Conservation (phyloP, 2,888 invertebrate genomes). For the Neelides folsomi region DNA sequence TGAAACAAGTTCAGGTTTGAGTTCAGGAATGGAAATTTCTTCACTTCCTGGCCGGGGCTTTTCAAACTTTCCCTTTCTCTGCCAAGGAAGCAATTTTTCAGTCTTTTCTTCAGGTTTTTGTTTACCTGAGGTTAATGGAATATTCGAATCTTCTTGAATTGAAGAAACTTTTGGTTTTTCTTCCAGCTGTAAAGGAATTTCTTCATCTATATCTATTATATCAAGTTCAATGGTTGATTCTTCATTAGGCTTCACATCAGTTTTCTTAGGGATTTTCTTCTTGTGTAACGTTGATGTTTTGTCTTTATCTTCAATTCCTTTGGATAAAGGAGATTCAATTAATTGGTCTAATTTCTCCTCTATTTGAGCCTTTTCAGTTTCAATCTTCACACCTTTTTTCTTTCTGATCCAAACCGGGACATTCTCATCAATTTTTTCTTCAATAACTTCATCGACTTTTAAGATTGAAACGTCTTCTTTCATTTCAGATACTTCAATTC, state of each 20-base stretch:
- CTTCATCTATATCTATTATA: not conserved
- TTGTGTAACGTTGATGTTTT: not conserved
- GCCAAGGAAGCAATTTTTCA: conserved; percentile 10
- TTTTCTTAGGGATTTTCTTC: not conserved
- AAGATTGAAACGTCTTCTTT: conserved; percentile 7
- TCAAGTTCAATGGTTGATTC: conserved; percentile 1
- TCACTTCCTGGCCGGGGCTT: not conserved
- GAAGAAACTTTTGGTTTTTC: conserved; percentile 1
- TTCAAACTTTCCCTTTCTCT: conserved; percentile 4
- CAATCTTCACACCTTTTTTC: conserved; percentile 3
- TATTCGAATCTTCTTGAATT: not conserved
- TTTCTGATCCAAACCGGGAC: not conserved
- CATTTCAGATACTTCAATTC: not conserved
- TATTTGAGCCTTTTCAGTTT: not conserved
- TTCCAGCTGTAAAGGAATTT: not conserved
- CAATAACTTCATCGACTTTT: conserved; percentile 3
- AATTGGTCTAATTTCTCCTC: not conserved
- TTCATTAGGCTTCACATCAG: not conserved
- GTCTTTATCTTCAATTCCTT: not conserved
- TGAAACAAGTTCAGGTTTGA: too few species aligned
- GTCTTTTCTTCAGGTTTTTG: not conserved
- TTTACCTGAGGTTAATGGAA: not conserved
- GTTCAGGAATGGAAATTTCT: too few species aligned
- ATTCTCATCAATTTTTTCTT: conserved; percentile 5
- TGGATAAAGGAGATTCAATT: not conserved